Evolutionary conservation across 2,797 vertebrate species (phyloP).

Genomic region (Phataginus tricuspis): DNA sequence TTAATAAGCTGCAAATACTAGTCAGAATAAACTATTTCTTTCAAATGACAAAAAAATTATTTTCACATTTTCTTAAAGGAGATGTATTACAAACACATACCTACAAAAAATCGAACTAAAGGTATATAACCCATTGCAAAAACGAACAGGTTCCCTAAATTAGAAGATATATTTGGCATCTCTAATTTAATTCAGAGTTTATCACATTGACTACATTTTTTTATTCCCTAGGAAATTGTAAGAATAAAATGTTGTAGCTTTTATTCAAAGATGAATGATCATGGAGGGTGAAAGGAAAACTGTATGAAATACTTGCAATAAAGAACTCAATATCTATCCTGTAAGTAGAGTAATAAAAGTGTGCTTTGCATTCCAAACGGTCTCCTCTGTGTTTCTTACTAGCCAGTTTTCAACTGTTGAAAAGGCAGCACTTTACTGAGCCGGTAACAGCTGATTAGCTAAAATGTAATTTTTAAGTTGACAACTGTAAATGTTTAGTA

Average conservation of each 20-base stretch:
- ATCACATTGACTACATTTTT: conserved; percentile 37
- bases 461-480: conserved; percentile 41
- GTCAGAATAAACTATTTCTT: conserved; percentile 52
- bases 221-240: conserved; percentile 3
- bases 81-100: conserved; percentile 19
- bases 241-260: conserved; percentile 61
- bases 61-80: conserved; percentile 48
- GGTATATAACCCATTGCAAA: neutral
- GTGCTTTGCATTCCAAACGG: neutral
- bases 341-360: conserved; percentile 47
- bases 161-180: conserved; percentile 54
- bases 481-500: conserved; percentile 34
- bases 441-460: neutral
- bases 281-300: conserved; percentile 51
- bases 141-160: conserved; percentile 40
- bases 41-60: conserved; percentile 47
- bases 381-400: conserved; percentile 19
- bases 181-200: conserved; percentile 62
- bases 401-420: neutral
- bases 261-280: conserved; percentile 68
- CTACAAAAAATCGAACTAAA: conserved; percentile 20
- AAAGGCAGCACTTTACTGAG: neutral
- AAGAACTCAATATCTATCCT: conserved; percentile 38
- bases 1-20: conserved; percentile 41
- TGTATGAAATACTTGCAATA: conserved; percentile 53